Evolutionary conservation across 2,113 vertebrate species (phyloP).

Genomic region (Microcebus lehilahytsara): DNA sequence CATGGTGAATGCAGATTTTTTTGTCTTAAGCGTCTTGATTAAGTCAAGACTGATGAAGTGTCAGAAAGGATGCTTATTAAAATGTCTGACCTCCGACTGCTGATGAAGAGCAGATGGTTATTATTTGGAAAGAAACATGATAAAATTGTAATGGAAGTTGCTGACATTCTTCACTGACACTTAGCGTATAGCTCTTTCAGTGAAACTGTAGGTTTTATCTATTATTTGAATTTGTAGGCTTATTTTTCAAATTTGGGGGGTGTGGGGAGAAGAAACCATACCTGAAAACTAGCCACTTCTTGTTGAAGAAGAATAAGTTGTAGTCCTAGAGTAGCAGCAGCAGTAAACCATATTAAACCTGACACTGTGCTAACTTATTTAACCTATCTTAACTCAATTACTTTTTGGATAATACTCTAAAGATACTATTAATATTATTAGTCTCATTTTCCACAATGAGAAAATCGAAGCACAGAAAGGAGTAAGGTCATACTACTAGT

Average conservation of each 20-base stretch:
- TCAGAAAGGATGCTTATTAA: neutral
- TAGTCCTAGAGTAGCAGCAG: neutral
- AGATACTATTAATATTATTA: neutral
- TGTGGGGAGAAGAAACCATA: neutral
- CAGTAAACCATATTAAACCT: neutral
- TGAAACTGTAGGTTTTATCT: neutral
- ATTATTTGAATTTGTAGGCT: neutral
- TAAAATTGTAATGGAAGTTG: neutral
- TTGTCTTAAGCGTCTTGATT: neutral
- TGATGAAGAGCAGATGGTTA: neutral
- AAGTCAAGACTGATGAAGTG: neutral
- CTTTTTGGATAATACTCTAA: neutral
- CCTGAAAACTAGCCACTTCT: neutral
- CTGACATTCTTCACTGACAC: neutral
- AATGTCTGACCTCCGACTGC: neutral
- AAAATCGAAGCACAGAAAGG: neutral
- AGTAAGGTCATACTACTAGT: neutral
- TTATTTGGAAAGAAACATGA: neutral
- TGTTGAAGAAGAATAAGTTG: neutral
- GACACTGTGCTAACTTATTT: neutral
- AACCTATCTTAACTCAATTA: neutral
- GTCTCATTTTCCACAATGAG: neutral
- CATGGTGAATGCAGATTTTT: neutral
- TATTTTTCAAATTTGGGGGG: constrained; percentile 7
- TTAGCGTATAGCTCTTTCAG: neutral